These are phyloP conservation scores for Hirudinaria manillensis DNA, from an alignment of 2,888 invertebrate genomes.

Conservation along the genomic window DNA sequence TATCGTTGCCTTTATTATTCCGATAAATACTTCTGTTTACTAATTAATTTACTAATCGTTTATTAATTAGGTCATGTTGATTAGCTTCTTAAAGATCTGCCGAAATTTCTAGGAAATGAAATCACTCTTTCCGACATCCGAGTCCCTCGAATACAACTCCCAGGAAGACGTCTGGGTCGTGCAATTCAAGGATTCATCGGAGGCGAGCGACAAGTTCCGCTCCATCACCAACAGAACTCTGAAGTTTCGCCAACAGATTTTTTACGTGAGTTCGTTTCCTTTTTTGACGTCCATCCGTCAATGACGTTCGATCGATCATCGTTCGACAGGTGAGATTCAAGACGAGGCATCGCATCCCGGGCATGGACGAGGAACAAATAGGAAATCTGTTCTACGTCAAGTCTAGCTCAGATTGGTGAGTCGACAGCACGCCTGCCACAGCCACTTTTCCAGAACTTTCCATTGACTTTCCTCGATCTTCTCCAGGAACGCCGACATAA, in stretches of 20 bases:
- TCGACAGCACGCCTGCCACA: background rate
- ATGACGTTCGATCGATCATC: too few relatives aligned
- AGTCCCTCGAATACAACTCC: background rate
- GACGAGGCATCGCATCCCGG: background rate
- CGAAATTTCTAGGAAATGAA: background rate
- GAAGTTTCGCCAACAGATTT: background rate
- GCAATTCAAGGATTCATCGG: background rate
- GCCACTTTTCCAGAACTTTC: background rate
- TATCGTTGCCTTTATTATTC: too few relatives aligned
- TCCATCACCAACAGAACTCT: constrained; percentile 5
- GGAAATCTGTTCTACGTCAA: background rate
- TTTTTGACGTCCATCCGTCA: background rate
- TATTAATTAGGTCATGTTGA: too few relatives aligned
- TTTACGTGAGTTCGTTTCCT: background rate
- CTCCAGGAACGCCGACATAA: background rate
- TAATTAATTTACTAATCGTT: too few relatives aligned
- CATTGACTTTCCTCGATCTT: background rate
- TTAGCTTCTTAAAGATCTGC: background rate
- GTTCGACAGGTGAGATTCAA: constrained; percentile 5
- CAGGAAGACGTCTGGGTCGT: background rate
- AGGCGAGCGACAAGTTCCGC: background rate
- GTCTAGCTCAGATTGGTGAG: background rate
- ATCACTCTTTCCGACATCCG: background rate
- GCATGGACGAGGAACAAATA: background rate
- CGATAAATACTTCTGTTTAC: too few relatives aligned